Evolutionary conservation across 2,113 vertebrate species (phyloP).

Genomic region (Calypte anna): DNA sequence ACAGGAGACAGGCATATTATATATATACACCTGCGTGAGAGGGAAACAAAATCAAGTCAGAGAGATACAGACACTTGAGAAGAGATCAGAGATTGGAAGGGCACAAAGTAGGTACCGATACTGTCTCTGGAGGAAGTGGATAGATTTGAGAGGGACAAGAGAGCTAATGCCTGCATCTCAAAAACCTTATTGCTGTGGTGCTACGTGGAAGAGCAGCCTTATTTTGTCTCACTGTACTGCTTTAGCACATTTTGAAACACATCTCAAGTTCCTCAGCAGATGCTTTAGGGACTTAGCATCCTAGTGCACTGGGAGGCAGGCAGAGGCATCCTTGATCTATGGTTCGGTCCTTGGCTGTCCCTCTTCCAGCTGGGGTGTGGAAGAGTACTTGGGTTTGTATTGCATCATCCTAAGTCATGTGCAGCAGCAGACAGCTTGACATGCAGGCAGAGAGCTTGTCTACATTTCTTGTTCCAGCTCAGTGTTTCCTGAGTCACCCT

Average conservation of each 20-base stretch:
- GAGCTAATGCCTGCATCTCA: not conserved
- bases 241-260: accelerated
- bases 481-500: not conserved
- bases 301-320: not conserved
- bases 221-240: not conserved
- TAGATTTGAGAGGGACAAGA: not conserved
- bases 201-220: not conserved
- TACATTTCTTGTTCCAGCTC: not conserved
- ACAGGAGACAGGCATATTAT: not conserved
- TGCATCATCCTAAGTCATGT: not conserved
- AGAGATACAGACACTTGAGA: not conserved
- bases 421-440: not conserved
- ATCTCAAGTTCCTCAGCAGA: not conserved
- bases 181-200: not conserved
- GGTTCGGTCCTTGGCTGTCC: not conserved
- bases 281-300: not conserved
- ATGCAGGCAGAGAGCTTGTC: not conserved
- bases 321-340: not conserved
- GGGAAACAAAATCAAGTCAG: conserved; percentile 5
- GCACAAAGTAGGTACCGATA: not conserved
- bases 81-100: not conserved
- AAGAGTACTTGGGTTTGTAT: not conserved
- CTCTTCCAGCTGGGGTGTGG: not conserved
- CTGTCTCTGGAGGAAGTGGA: not conserved
- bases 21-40: not conserved